phyloP scores from a whole-genome alignment of 2,113 vertebrate species.

The Ictidomys tridecemlineatus region DNA sequence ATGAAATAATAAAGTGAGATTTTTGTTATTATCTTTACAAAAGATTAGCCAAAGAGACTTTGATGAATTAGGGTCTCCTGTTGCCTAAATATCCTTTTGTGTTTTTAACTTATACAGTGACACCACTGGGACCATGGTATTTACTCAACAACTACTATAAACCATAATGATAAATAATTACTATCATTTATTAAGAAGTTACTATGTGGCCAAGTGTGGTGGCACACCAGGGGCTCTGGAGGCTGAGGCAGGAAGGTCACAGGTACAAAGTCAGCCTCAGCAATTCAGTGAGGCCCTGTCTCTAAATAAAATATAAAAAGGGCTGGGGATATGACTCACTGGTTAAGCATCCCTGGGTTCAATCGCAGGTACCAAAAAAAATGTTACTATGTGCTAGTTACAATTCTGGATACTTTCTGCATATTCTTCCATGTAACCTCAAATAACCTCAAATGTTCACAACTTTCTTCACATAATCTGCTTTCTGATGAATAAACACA shows the following conservation, averaged over 20 bases:
- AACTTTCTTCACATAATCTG: background rate
- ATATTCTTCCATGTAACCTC: background rate
- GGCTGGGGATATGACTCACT: too few species aligned
- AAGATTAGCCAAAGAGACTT: background rate
- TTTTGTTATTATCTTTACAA: constrained; percentile 19
- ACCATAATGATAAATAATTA: too few species aligned
- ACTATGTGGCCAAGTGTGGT: background rate
- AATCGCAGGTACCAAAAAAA: too few species aligned
- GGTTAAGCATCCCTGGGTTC: too few species aligned
- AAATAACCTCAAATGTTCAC: background rate
- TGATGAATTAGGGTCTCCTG: background rate
- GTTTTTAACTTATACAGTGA: background rate
- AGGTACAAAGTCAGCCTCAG: too few species aligned
- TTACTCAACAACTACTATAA: constrained; percentile 7
- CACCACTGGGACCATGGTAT: background rate
- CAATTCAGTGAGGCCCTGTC: too few species aligned
- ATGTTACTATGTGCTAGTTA: background rate
- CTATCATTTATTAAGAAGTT: background rate
- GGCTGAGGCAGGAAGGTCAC: too few species aligned
- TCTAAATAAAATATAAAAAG: too few species aligned
- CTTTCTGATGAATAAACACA: background rate
- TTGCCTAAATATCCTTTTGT: background rate
- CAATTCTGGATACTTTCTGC: background rate
- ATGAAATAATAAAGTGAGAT: constrained; percentile 39
- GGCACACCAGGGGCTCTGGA: too few species aligned